Evolutionary conservation across 2,113 vertebrate genomes (phyloP).

Genomic region (Poeciliopsis prolifica): DNA sequence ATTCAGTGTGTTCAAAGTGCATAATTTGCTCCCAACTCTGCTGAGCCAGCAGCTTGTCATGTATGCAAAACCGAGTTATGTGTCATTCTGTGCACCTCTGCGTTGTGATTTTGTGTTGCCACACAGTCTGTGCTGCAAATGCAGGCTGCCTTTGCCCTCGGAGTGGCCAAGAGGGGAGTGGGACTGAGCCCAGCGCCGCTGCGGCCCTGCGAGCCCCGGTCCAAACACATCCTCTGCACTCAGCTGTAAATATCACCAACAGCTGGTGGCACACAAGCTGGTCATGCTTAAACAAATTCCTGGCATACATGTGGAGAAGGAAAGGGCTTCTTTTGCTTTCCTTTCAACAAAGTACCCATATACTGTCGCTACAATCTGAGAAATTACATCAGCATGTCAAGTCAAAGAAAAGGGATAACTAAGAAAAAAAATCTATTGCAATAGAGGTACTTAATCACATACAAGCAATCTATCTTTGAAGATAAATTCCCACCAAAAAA

Average conservation of each 20-base stretch:
- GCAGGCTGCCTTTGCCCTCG: conserved; percentile 60
- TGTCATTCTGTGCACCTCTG: conserved; percentile 38
- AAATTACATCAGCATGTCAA: conserved; percentile 11
- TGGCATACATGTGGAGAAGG: conserved; percentile 65
- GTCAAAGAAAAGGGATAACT: background rate
- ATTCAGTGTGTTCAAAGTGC: conserved; percentile 31
- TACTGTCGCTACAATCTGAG: conserved; percentile 22
- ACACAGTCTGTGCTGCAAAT: conserved; percentile 32
- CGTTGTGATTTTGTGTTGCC: conserved; percentile 46
- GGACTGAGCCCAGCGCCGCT: conserved; percentile 49
- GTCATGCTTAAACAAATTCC: conserved; percentile 78
- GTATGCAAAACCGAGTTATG: conserved; percentile 36
- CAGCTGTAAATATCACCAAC: conserved; percentile 83
- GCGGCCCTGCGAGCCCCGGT: conserved; percentile 47
- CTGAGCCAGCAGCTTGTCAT: conserved; percentile 55
- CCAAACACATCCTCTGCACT: conserved; percentile 74
- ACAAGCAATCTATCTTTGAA: conserved; percentile 8
- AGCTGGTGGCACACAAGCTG: conserved; percentile 81
- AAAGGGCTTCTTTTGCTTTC: conserved; percentile 36
- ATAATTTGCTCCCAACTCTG: conserved; percentile 31
- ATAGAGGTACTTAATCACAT: conserved; percentile 4
- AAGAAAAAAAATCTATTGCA: conserved; percentile 17
- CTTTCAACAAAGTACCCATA: conserved; percentile 42
- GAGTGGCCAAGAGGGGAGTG: conserved; percentile 60
- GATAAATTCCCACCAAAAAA: conserved; percentile 30